Evolutionary conservation across 30 jellyfish, hydroid and myxozoan genomes (phyloP), one percentile per base, ranked within the genome.

Genomic region (Aurelia coerulea): DNA sequence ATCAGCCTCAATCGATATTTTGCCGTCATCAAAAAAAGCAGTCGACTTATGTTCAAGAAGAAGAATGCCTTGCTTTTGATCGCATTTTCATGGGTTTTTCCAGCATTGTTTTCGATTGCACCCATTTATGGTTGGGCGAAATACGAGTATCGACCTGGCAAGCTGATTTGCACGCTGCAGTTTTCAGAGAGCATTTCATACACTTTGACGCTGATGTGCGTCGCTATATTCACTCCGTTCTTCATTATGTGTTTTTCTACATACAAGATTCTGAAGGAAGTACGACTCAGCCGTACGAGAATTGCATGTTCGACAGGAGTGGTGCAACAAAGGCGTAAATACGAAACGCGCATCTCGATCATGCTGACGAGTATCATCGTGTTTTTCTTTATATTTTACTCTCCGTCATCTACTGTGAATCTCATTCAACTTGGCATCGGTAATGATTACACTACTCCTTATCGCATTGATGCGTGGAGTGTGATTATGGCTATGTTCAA

Each of bases 101-200:
- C 96, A 0, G 90, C 91, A 2, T 13, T 63, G n/a, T 62, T 88
- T 50, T 77, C 91, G 42, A 68, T 88, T 15, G 87, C 96, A 5
- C 96, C 96, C 56, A 69, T 88, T 0, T 64, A 51, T 9, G 96
- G 96, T 32, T 88, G 96, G 96, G 86, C 96, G 35, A 74, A 66
- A 35, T 88, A 88, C 78, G 81, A 70, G 69, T 88, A 77, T 60
- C 84, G 91, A 58, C 96, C 96, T 29, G 96, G 96, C 60, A 88
- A 88, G 65, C 88, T 88, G 59, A 88, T 88, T 60, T 88, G 96
- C 75, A 88, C 96, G 7, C 19, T 88, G 83, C 90, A 79, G 46
- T 88, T 88, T 62, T 75, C 89, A 31, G 79, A 79, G 73, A 73
- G 81, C 52, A 42, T 79, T 10, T 88, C 96, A 14, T 88, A 88